These are phyloP conservation scores for Syngnathus rostellatus DNA, from an alignment of 2,797 vertebrate genomes.

Conservation along the genomic window DNA sequence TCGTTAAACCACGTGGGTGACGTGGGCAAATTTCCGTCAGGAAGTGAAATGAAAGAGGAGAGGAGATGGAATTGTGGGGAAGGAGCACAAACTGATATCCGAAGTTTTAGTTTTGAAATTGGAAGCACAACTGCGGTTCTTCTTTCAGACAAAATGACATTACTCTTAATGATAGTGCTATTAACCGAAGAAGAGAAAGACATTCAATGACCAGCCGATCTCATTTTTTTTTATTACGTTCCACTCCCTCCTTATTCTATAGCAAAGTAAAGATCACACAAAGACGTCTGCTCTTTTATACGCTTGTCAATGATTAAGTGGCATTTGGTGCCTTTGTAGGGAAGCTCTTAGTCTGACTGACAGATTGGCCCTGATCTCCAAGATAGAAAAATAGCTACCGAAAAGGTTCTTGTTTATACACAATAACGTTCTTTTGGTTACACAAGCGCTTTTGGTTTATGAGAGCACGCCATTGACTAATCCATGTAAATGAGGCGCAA, in stretches of 20 bases:
- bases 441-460: slow-evolving; percentile 36
- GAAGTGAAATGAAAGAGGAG: background rate
- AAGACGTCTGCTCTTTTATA: slow-evolving; percentile 32
- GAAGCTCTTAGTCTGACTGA: slow-evolving; percentile 48
- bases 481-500: slow-evolving; percentile 61
- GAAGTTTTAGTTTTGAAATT: no score
- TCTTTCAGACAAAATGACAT: slow-evolving; percentile 37
- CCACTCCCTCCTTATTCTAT: slow-evolving; percentile 21
- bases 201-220: slow-evolving; percentile 19
- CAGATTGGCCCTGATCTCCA: slow-evolving; percentile 34
- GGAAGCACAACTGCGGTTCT: background rate
- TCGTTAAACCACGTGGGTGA: slow-evolving; percentile 13
- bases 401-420: background rate
- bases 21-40: slow-evolving; percentile 2
- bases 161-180: slow-evolving; percentile 33
- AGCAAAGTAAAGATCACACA: slow-evolving; percentile 32
- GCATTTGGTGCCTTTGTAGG: slow-evolving; percentile 12
- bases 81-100: background rate
- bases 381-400: slow-evolving; percentile 11
- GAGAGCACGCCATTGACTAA: slow-evolving; percentile 36
- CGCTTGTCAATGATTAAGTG: slow-evolving; percentile 13
- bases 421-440: slow-evolving; percentile 23
- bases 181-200: slow-evolving; percentile 36
- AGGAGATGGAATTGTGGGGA: background rate
- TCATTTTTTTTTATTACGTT: slow-evolving; percentile 16